Base-by-base conservation (phyloP, 2,888 invertebrate species). In the Folsomia candida region DNA sequence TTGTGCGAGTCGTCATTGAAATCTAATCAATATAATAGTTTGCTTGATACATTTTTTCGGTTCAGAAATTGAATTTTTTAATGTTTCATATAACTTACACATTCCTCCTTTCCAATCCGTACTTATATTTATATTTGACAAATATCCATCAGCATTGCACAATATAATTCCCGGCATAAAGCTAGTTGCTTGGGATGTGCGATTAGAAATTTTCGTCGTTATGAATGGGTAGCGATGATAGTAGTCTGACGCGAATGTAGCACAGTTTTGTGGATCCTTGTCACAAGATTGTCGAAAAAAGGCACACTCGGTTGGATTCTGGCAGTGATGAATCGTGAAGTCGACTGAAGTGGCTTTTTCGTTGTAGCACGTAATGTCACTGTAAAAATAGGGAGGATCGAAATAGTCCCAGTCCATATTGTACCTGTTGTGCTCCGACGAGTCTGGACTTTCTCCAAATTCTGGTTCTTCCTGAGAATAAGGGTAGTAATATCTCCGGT, bases 361-460 rank as follows among this genome's bases (percentile, higher is more conserved):
- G 28, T 61, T 61, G 6, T 4, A 61, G 20, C 61, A 61, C 9
- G 61, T 61, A 18, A 61, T 2, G n/a, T 61, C 61, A 27, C 61
- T 28, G 28, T 61, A 61, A 4, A n/a, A n/a, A 61, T 27, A 61
- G 18, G 27, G 27, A 4, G 28, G 18, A 20, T 61, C 61, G 28
- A 27, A 61, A n/a, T 27, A 61, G 3, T 9, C 27, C 61, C 61
- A 61, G 20, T 61, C 61, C 2, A 2, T 61, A 6, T 28, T 11
- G 4, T n/a, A 28, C 6, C 26, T 4, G 2, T n/a, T 6, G 2
- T 20, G 2, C 3, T 18, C 14, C n/a, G 2, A 4, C 2, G 61
- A n/a, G n/a, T 61, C 61, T 28, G 26, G 28, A 28, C n/a, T 3
- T 28, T 61, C 61, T 28, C 61, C 61, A 20, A 27, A 61, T 61